Conservation (phyloP, 2,113 vertebrate species). For the Festucalex cinctus region DNA sequence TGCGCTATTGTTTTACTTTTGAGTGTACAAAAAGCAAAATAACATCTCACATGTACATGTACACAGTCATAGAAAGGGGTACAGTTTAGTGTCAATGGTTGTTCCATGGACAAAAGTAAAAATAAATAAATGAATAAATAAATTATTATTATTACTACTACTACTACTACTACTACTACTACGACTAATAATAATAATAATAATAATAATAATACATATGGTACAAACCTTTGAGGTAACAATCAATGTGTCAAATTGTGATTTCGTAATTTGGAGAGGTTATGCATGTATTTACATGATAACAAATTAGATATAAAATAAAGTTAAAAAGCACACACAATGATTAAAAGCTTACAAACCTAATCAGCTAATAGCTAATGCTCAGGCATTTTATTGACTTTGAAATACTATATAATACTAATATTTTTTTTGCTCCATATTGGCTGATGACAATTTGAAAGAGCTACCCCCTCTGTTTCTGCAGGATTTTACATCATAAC, state of each 20-base stretch:
- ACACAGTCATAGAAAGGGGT: not conserved
- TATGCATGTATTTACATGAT: not conserved
- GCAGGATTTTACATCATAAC: slow-evolving; percentile 86
- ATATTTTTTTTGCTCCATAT: not conserved
- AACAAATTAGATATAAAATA: not conserved
- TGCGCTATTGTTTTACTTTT: slow-evolving; percentile 1
- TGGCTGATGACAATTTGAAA: too few species aligned
- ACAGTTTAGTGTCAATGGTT: not conserved
- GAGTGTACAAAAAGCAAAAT: not conserved
- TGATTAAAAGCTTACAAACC: not conserved
- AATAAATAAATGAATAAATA: too few species aligned
- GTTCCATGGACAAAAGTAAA: not conserved
- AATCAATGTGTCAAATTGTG: not conserved
- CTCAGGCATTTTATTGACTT: not conserved
- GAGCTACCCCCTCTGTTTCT: slow-evolving; percentile 1
- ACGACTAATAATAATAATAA: too few species aligned
- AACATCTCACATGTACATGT: not conserved
- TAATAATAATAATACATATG: too few species aligned
- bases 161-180: too few species aligned
- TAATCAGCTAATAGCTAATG: not conserved
- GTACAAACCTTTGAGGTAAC: too few species aligned
- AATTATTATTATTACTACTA: too few species aligned
- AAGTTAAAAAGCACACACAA: not conserved
- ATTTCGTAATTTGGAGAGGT: not conserved
- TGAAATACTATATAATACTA: not conserved